Conservation (phyloP, 2,888 invertebrate genomes). For the Candidula unifasciata region DNA sequence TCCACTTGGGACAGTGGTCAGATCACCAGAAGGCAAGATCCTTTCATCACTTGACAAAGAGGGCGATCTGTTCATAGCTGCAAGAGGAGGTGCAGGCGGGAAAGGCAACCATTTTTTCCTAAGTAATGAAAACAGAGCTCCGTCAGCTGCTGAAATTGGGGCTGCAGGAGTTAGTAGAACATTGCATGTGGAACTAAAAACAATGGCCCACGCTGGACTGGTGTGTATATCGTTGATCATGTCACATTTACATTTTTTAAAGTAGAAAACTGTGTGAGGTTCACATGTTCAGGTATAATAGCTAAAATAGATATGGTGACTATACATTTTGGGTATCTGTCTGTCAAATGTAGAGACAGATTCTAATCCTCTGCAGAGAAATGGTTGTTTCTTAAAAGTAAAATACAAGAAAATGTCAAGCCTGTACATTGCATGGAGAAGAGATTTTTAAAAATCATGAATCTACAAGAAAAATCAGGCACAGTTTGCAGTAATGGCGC, state of each 20-base stretch:
- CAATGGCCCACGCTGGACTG: conserved; percentile 94
- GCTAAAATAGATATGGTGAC: not conserved
- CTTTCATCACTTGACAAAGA: conserved; percentile 84
- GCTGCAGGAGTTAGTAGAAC: conserved; percentile 86
- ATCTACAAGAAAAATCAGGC: no score
- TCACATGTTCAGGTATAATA: not conserved
- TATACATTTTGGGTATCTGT: not conserved
- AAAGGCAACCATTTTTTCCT: conserved; percentile 95
- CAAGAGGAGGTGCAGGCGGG: conserved; percentile 96
- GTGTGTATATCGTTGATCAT: conserved; percentile 59
- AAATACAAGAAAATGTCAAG: no score
- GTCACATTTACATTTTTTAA: not conserved
- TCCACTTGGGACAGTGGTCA: conserved; percentile 89
- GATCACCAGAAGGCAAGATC: conserved; percentile 80
- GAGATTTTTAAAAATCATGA: no score
- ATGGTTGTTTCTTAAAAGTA: no score
- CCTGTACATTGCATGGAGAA: no score
- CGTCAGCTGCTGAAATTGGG: conserved; percentile 91
- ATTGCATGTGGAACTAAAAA: conserved; percentile 86
- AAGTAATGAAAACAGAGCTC: conserved; percentile 87
- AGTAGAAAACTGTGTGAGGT: not conserved
- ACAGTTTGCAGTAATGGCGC: no score
- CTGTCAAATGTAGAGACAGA: no score
- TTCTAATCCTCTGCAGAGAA: no score
- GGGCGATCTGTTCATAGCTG: conserved; percentile 91